Evolutionary conservation across 2,797 vertebrate genomes (phyloP).

Genomic region (Lutjanus campechanus): DNA sequence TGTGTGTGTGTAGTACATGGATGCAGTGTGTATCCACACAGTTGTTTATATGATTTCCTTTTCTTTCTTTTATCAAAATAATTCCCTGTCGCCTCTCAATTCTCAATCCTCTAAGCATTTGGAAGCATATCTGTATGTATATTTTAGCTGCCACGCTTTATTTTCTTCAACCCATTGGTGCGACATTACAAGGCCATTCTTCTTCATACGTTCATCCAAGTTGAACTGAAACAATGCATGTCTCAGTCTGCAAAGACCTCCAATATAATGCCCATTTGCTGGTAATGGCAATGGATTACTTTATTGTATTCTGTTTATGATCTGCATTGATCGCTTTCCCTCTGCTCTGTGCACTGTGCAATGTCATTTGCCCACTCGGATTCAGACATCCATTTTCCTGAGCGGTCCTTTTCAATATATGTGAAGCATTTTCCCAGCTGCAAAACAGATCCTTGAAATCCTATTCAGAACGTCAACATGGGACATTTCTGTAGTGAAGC

Average conservation of each 20-base stretch:
- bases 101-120: constrained; percentile 13
- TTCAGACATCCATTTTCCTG: constrained; percentile 71
- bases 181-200: constrained; percentile 25
- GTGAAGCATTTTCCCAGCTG: constrained; percentile 59
- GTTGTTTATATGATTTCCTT: constrained; percentile 16
- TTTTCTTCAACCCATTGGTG: constrained; percentile 33
- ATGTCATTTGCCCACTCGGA: constrained; percentile 71
- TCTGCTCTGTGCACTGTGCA: constrained; percentile 66
- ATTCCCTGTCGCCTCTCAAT: constrained; percentile 10
- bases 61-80: constrained; percentile 8
- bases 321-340: constrained; percentile 79
- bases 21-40: neutral
- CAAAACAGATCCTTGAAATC: constrained; percentile 76
- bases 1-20: constrained; percentile 11
- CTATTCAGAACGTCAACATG: constrained; percentile 68
- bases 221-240: constrained; percentile 61
- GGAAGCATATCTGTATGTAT: constrained; percentile 8
- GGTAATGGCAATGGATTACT: constrained; percentile 83
- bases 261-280: constrained; percentile 76
- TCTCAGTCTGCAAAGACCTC: constrained; percentile 64
- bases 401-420: constrained; percentile 60
- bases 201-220: constrained; percentile 51
- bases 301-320: constrained; percentile 86
- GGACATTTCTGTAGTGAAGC: constrained; percentile 60
- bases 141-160: neutral